Base-by-base conservation (phyloP, 1,140 invertebrate genomes). In the Bombus haemorrhoidalis region DNA sequence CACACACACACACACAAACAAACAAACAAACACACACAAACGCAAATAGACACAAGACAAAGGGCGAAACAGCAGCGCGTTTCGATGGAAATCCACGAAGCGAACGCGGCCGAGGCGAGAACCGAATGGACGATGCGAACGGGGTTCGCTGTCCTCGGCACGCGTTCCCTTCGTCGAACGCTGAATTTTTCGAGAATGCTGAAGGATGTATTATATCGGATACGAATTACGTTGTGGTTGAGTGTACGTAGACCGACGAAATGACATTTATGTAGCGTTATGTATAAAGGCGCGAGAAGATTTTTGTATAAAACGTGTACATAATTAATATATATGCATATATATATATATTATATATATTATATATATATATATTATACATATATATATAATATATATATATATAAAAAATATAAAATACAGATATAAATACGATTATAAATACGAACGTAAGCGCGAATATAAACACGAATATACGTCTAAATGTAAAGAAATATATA, bases 231-330 rank as follows among this genome's bases (percentile, higher is more conserved):
- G 69, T 85, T 68, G 73, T 74, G 71, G 57, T 86, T 75, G 72
- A 64, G 78, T 64, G 77, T 86, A 86, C 87, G 87, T 89, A 88
- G 76, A 77, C 75, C 87, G 81, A 87, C 87, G 81, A 87, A 91
- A 83, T 90, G 89, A 92, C 88, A 91, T 89, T 90, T 92, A n/a
- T 92, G 93, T 89, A 93, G 91, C 90, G 88, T 91, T 91, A 91
- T 93, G 91, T 93, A 93, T 91, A 94, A 94, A 94, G 89, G 92
- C 89, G 86, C 91, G 91, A 78, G 64, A 93, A 93, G 86, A 93
- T 92, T 93, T 94, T 94, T 94, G 91, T 93, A 93, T 93, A 66
- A 93, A 93, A 93, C 88, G 82, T 94, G 93, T 93, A 94, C 87
- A 94, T 94, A 94, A 90, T 92, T 92, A 93, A 94, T 94, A 93